A percentile compares a stretch with the other conserved stretches of the same genome.
Evolutionary conservation across 2,888 invertebrate genomes (phyloP).

Genomic region (Acleris sparsana): DNA sequence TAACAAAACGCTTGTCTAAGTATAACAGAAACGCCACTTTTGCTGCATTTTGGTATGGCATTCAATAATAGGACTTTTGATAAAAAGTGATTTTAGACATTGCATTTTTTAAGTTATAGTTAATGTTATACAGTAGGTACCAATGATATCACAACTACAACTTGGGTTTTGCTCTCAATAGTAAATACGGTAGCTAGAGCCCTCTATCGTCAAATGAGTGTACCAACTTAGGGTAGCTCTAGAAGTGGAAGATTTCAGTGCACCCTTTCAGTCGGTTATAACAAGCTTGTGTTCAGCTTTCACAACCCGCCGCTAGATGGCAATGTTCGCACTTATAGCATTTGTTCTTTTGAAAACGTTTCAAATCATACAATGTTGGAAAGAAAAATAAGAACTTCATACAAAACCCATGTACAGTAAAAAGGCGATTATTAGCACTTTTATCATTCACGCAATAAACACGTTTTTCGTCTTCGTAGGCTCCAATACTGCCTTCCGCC

Average conservation of each 20-base stretch:
- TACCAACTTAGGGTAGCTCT: background rate
- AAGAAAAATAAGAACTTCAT: background rate
- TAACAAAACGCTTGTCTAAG: too few species aligned
- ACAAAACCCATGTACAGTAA: background rate
- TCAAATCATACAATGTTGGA: background rate
- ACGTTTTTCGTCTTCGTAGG: constrained; percentile 4
- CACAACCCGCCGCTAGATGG: constrained; percentile 21
- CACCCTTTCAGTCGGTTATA: background rate
- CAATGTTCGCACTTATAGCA: background rate
- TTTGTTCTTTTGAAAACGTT: background rate
- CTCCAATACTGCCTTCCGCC: constrained; percentile 10
- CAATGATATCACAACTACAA: too few species aligned
- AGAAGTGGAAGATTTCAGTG: background rate
- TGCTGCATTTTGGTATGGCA: too few species aligned
- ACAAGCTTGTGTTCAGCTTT: constrained; percentile 10
- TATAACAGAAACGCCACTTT: too few species aligned
- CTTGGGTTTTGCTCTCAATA: too few species aligned
- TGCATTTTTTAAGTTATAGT: too few species aligned
- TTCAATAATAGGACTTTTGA: too few species aligned
- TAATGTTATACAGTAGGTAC: too few species aligned
- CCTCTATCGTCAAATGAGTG: constrained; percentile 15
- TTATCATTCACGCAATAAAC: constrained; percentile 5
- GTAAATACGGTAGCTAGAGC: constrained; percentile 1
- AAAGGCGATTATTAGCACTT: constrained; percentile 4
- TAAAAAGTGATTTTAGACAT: too few species aligned